Evolutionary conservation across 2,888 invertebrate genomes (phyloP).

Genomic region (Meloe dianella): DNA sequence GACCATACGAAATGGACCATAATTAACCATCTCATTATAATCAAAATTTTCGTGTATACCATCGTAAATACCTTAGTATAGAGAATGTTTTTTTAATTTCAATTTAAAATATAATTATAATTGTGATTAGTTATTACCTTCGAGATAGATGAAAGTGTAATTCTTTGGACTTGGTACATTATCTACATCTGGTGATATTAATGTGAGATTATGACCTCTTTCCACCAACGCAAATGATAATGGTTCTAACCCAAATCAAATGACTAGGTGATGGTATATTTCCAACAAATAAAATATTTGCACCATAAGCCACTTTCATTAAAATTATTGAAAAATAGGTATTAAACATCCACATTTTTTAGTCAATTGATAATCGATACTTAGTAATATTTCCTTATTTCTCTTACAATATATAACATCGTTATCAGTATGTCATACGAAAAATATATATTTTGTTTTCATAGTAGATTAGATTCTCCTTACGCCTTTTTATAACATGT

Average conservation of each 20-base stretch:
- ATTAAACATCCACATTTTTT: not conserved
- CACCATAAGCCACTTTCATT: not conserved
- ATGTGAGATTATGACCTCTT: not conserved
- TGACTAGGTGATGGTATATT: conserved; percentile 4
- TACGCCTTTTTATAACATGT: too few species aligned
- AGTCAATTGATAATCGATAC: too few species aligned
- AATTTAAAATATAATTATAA: not conserved
- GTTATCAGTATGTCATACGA: too few species aligned
- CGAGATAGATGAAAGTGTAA: not conserved
- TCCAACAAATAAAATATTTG: conserved; percentile 1
- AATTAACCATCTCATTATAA: conserved; percentile 17
- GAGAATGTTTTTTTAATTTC: not conserved
- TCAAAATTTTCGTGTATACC: conserved; percentile 8
- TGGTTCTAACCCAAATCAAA: not conserved
- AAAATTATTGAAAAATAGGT: not conserved
- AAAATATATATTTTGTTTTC: too few species aligned
- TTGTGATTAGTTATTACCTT: not conserved
- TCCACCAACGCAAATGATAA: not conserved
- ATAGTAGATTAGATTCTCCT: too few species aligned
- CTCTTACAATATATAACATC: too few species aligned
- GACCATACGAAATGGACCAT: conserved; percentile 12
- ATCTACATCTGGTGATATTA: not conserved
- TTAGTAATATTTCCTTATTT: too few species aligned
- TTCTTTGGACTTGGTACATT: not conserved
- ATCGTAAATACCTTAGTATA: conserved; percentile 15